These are phyloP conservation scores for Mimachlamys varia DNA, from an alignment of 2,888 invertebrate genomes.

Conservation along the genomic window DNA sequence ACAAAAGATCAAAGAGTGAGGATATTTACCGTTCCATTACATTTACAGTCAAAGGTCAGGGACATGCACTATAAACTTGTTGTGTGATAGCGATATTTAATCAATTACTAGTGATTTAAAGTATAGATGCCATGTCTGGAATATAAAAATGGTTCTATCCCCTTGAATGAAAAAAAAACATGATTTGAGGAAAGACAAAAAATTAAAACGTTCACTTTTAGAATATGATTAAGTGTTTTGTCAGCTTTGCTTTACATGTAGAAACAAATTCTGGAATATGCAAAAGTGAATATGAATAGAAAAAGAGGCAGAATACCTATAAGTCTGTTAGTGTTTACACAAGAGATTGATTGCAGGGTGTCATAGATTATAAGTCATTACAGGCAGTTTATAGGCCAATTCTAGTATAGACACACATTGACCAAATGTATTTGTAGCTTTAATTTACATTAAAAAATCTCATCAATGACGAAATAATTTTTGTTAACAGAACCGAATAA, in stretches of 20 bases:
- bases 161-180: neutral
- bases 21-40: neutral
- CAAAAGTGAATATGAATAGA: neutral
- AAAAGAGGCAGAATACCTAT: neutral
- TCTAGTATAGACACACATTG: no score
- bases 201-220: neutral
- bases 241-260: neutral
- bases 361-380: neutral
- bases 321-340: neutral
- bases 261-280: neutral
- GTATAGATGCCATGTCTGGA: neutral
- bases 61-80: neutral
- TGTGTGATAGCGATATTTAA: no score
- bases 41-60: neutral
- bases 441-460: no score
- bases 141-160: neutral
- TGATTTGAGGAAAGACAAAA: neutral
- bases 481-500: no score
- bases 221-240: neutral
- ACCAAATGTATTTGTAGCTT: no score
- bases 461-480: no score
- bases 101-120: neutral
- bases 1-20: neutral
- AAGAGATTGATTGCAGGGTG: neutral
- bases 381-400: no score